Base-by-base conservation (phyloP, 2,888 invertebrate species). In the Falcaria lacertinaria region DNA sequence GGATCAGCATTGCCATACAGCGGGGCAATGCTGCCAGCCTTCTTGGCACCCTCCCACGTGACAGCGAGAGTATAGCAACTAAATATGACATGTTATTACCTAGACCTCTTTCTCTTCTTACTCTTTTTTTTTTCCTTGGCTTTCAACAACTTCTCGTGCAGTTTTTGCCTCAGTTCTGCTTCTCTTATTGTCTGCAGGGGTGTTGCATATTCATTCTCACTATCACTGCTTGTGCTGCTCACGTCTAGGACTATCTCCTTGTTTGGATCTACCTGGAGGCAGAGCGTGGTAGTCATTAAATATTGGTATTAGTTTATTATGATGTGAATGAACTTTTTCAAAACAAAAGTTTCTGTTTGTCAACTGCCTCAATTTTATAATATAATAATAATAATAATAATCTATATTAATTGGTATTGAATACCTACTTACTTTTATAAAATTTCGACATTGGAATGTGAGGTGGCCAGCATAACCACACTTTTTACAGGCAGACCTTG, bases 381-480 rank as follows among this genome's bases (percentile, higher is more conserved):
- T n/a, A n/a, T n/a, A n/a, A n/a, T n/a, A n/a, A n/a, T n/a, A n/a
- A n/a, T n/a, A n/a, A n/a, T n/a, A n/a, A n/a, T n/a, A n/a, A n/a
- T n/a, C n/a, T n/a, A n/a, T 22, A 1, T 22, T 22, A 6, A 22
- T 22, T 1, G 1, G 7, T 6, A 22, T 7, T 2, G 11, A n/a
- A 13, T 41, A 15, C 19, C 42, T 43, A 74, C 77, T 80, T 84
- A 91, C 92, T 91, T 97, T 96, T 44, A 98, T 93, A 78, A 98
- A 98, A 81, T 98, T 98, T 61, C 98, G 90, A 71, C 98, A 98
- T 75, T 98, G 98, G 79, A 95, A 98, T 11, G 98, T 98, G 62
- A 98, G 90, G 80, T 98, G 98, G 1, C 98, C 98, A 48, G 97
- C 96, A 83, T 98, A 98, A 56, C 98, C 98, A 90, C 98, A 98